Base-by-base conservation (phyloP, 2,797 vertebrate species). In the Aplochiton taeniatus region DNA sequence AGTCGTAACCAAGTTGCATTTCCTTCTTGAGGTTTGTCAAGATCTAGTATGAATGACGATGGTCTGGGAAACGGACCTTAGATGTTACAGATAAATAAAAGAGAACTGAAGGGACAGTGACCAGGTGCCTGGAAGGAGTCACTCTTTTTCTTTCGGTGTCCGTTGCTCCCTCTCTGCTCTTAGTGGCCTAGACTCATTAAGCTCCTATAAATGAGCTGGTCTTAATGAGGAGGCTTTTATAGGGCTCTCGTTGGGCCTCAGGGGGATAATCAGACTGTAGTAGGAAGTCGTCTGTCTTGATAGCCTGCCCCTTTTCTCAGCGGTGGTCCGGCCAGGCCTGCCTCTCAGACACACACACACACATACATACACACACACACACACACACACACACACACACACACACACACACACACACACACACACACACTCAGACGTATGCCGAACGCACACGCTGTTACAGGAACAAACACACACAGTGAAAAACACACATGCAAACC, bases 211-310 rank as follows among this genome's bases (percentile, higher is more conserved):
- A 91, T 73, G 80, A 83, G 80, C 77, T 74, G 46, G 68, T 82
- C 87, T 85, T 91, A 90, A 92, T 90, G 87, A 91, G 91, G 81
- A 90, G 79, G 76, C 78, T 90, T 92, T 92, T 90, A 91, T 86
- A 73, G 81, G 84, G 80, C 66, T 87, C 78, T 83, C 74, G 69
- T 65, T 64, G 54, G 72, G 86, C 88, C 90, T 89, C 78, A 31
- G 74, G 89, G 90, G 89, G 86, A 89, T 87, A 90, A 89, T 91
- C 89, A 90, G 87, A 89, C 86, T 91, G 85, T 85, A 93, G 90
- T 95, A 95, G 94, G 95, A 97, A 96, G 96, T 95, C 89, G 92
- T 95, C 94, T 94, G 93, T 95, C 94, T 95, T 95, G 94, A 95
- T 94, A 91, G 92, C 90, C 90, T 90, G 90, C 89, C 86, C 83